Base-by-base conservation (phyloP, 2,797 vertebrate species). In the Hephaestus fuliginosus region DNA sequence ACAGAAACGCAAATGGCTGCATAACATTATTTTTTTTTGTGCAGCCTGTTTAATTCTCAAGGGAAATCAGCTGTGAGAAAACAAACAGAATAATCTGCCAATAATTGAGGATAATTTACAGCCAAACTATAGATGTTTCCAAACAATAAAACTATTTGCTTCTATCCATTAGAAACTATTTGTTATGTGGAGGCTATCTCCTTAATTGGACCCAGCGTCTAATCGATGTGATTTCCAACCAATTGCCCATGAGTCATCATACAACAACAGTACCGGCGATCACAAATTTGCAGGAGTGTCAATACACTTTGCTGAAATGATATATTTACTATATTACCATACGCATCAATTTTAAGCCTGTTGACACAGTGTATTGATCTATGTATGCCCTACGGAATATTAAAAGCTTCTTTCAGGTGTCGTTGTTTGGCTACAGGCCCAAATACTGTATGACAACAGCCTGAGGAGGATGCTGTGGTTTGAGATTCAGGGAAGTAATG, bases 31-130 rank as follows among this genome's bases (percentile, higher is more conserved):
- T 68, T 63, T 4, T 4, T 33, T 66, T 53, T 30, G 41, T 64
- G 78, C 74, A 53, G 46, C 62, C 39, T 30, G 79, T 81, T 87
- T 28, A 14, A 14, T 71, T 80, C 92, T 89, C 90, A 0, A 0
- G 90, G 91, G 91, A 94, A 94, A 94, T 93, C 88, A 92, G 77
- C 78, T 58, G 64, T 70, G 28, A 63, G 78, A 92, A 90, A 92
- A 90, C 71, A 73, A 55, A 62, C 66, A 82, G 80, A 85, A 88
- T 89, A 89, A 93, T 93, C 81, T 85, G 88, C 85, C 93, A 92
- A 92, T 92, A 91, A 91, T 75, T 90, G 83, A 74, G 74, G 74
- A 88, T 83, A 89, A 93, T 93, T 89, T 89, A 94, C 83, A 85
- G 69, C 90, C 86, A 77, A 90, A 83, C 70, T 66, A 85, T 73